phyloP scores from a whole-genome alignment of 2,888 invertebrate genomes.

The Entomobrya multifasciata region DNA sequence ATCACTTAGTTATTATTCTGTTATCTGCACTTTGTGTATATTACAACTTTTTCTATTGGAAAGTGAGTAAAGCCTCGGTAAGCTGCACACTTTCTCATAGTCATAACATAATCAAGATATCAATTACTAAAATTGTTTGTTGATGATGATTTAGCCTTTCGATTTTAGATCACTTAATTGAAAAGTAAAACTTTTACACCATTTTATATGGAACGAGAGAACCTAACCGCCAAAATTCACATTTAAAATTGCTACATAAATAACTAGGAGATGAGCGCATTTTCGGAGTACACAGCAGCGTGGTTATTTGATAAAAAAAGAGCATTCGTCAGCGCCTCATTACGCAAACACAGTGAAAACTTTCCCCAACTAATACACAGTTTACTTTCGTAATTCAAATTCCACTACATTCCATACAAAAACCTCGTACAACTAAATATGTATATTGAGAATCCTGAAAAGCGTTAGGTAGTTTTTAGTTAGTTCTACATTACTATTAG shows the following conservation, averaged over 20 bases:
- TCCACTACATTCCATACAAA: too few species aligned
- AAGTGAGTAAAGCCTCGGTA: background rate
- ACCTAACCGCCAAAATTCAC: background rate
- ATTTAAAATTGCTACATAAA: slow-evolving; percentile 16
- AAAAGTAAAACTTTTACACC: slow-evolving; percentile 40
- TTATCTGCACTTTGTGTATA: background rate
- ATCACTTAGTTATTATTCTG: slow-evolving; percentile 22
- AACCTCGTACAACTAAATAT: too few species aligned
- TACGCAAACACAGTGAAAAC: background rate
- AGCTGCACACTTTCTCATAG: slow-evolving; percentile 23
- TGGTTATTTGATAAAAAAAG: too few species aligned
- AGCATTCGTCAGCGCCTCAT: background rate
- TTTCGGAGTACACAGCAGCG: too few species aligned
- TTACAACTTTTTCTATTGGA: background rate
- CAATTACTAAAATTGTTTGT: slow-evolving; percentile 59
- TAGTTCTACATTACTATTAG: too few species aligned
- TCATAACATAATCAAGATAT: slow-evolving; percentile 42
- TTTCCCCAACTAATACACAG: slow-evolving; percentile 17
- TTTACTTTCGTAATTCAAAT: slow-evolving; percentile 16
- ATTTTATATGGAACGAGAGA: background rate
- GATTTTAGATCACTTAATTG: slow-evolving; percentile 47
- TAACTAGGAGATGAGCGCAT: too few species aligned
- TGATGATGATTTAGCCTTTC: slow-evolving; percentile 23
- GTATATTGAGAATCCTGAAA: too few species aligned
- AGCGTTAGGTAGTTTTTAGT: too few species aligned